Base-by-base conservation (phyloP, 92 coral and sea anemone genomes). In the Porites cylindrica region DNA sequence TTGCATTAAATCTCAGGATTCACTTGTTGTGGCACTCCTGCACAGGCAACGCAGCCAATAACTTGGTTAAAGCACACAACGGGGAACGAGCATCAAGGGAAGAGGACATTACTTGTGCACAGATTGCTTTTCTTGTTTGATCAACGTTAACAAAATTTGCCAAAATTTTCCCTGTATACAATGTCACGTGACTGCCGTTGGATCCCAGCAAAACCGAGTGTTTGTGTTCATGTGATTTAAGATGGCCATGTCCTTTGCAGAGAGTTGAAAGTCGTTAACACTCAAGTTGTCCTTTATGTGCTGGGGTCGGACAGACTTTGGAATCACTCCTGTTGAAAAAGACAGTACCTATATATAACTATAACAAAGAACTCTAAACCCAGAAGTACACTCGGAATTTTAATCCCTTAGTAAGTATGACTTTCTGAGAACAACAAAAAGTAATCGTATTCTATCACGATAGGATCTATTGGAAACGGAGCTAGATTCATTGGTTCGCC, bases 141-240 rank as follows among this genome's bases (percentile, higher is more conserved):
- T 51, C 76, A 14, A 7, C 54, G 14, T 11, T 20, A 21, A 51
- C 4, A n/a, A 3, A 4, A 47, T 50, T n/a, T 4, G 52, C 10
- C 13, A 16, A 50, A 0, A 56, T 56, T 10, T 56, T 56, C 50
- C 43, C 47, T 4, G 5, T 3, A 0, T 11, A 19, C 9, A 4
- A 29, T 26, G 70, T 85, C 77, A 85, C 51, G 66, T 77, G 60
- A 96, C 99, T 8, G 85, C 75, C 19, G 88, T 75, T n/a, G 98
- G 95, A 83, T 96, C 90, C 99, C 99, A 96, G 87, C 96, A 93
- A 47, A 92, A 93, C 75, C 85, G 99, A 3, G 85, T 61, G 78
- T 76, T 84, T 4, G 77, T 81, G 86, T 82, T 81, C 93, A 96
- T 70, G 17, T 75, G 72, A 72, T 94, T 85, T 75, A 96, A 73